Conservation (phyloP, 2,888 invertebrate species). For the Dynastes maya region DNA sequence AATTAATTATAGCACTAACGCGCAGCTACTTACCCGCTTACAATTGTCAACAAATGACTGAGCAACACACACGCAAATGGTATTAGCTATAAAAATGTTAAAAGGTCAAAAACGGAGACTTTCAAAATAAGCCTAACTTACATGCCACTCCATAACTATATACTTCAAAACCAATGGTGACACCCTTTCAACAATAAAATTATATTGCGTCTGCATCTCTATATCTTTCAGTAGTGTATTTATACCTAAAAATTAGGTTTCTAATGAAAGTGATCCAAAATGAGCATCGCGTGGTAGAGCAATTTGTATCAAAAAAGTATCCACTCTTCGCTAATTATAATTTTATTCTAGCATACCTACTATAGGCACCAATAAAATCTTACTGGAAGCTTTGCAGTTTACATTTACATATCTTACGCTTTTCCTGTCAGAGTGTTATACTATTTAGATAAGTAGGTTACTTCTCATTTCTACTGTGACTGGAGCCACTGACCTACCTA, state of each 20-base stretch:
- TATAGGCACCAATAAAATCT: background rate
- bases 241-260: conserved; percentile 35
- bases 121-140: background rate
- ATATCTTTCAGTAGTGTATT: conserved; percentile 6
- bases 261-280: conserved; percentile 31
- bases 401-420: conserved; percentile 1
- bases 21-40: conserved; percentile 16
- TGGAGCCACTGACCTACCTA: background rate
- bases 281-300: background rate
- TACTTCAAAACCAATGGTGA: background rate
- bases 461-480: background rate
- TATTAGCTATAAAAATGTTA: conserved; percentile 26
- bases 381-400: background rate
- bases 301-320: conserved; percentile 22
- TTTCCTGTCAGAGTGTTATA: background rate
- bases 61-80: conserved; percentile 8
- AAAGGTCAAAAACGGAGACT: background rate
- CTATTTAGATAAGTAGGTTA: conserved; percentile 14
- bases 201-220: conserved; percentile 12
- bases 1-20: too few species aligned
- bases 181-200: too few species aligned
- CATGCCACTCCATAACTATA: conserved; percentile 18
- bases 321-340: conserved; percentile 8
- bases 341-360: conserved; percentile 4
- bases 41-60: background rate